Base-by-base conservation (phyloP, 2,113 vertebrate genomes). In the Thalassoma bifasciatum region DNA sequence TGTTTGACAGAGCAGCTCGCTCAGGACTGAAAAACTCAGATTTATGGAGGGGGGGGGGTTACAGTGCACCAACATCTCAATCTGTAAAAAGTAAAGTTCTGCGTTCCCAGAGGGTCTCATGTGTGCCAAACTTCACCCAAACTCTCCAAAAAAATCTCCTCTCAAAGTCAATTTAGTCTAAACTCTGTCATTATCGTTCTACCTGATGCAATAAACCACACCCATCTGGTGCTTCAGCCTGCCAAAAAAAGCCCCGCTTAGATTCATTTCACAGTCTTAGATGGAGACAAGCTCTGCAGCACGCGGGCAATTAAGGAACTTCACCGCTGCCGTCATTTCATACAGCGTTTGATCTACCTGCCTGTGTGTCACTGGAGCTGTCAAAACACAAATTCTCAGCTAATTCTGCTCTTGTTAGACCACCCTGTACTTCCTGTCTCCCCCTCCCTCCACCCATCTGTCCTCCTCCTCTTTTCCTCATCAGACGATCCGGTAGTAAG, bases 221-320 rank as follows among this genome's bases (percentile, higher is more conserved):
- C 59, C 69, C 22, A 66, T 74, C 52, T 67, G 3, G 23, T 51
- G 40, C n/a, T 65, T 49, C 10, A n/a, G 37, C n/a, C 30, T 54
- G 53, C 67, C 72, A 51, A 64, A 77, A 50, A 62, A 57, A n/a
- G 13, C 11, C 30, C 6, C 30, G 16, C n/a, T 19, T 4, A 67
- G 36, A 69, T 62, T 46, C 26, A 52, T 59, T 77, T 77, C 44
- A 22, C 36, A 16, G 42, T 75, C 42, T 60, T 40, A 22, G 42
- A 75, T 40, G 30, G 65, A 69, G 53, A 44, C 49, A 42, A 70
- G 49, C 60, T 52, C 37, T 52, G 22, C 52, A 65, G 78, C 60
- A 59, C 62, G 79, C 3, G 6, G 61, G 34, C 72, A 79, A 81
- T 84, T 82, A 79, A 38, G 22, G 69, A 69, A 4, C 50, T 61